A percentile compares a stretch with the other conserved stretches of the same genome.
Evolutionary conservation across 1,140 invertebrate genomes (phyloP).

Genomic region (Neodiprion lecontei): DNA sequence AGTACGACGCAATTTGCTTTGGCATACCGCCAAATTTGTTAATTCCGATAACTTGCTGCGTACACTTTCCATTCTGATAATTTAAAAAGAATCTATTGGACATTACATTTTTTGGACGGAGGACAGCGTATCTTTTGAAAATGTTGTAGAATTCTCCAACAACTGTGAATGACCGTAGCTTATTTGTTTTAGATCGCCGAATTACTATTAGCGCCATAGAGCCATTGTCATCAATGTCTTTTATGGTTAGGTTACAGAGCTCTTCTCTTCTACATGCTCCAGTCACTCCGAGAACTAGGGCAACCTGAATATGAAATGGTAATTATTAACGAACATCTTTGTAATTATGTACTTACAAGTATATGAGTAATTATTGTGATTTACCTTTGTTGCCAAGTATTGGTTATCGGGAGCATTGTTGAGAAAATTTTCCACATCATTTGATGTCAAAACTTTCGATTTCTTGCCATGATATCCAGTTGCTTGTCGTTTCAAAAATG

Average conservation of each 20-base stretch:
- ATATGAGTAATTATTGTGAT: constrained; percentile 3
- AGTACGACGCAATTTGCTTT: constrained; percentile 28
- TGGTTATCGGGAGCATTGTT: constrained; percentile 15
- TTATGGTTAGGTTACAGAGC: not conserved
- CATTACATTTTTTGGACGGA: constrained; percentile 14
- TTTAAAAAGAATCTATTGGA: constrained; percentile 17
- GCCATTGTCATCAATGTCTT: not conserved
- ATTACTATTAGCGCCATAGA: constrained; percentile 15
- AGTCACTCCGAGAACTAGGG: constrained; percentile 19
- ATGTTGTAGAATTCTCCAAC: constrained; percentile 19
- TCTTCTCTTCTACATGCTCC: constrained; percentile 14
- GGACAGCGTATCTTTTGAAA: constrained; percentile 8
- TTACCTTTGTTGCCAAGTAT: constrained; percentile 21
- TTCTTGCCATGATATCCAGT: constrained; percentile 18
- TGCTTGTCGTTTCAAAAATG: constrained; percentile 16
- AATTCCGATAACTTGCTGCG: constrained; percentile 34
- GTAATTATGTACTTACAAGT: constrained; percentile 5
- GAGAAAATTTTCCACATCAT: constrained; percentile 23
- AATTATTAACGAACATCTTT: not conserved
- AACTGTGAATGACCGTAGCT: constrained; percentile 22
- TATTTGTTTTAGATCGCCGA: constrained; percentile 20
- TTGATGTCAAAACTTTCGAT: constrained; percentile 22
- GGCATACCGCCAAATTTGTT: constrained; percentile 39
- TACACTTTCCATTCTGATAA: constrained; percentile 18
- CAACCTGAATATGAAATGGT: constrained; percentile 4